Percentiles rank a stretch among this genome's conserved stretches.
Conservation (phyloP, 2,888 invertebrate species). For the Acanthosepion lycidas region DNA sequence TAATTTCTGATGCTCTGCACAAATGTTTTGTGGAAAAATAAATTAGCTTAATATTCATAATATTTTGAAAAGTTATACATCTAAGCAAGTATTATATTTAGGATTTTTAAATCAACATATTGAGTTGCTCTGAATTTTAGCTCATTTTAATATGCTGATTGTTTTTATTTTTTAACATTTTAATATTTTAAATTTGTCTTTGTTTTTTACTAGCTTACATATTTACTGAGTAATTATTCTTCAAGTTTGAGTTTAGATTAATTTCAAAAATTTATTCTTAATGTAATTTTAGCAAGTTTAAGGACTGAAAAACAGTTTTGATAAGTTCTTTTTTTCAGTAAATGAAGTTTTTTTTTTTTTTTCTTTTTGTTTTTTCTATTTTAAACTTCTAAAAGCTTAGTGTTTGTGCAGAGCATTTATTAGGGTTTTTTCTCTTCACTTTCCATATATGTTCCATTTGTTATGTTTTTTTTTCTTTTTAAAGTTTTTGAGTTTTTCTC, state of each 20-base stretch:
- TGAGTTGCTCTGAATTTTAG: not conserved
- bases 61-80: not conserved
- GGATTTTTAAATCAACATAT: not conserved
- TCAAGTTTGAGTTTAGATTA: not conserved
- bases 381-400: not conserved
- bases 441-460: not conserved
- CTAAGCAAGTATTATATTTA: not conserved
- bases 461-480: not conserved
- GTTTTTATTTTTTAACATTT: not conserved
- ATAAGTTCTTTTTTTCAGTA: not conserved
- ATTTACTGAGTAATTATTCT: not conserved
- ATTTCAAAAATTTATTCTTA: not conserved
- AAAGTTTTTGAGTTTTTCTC: not conserved
- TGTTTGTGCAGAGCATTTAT: slow-evolving; percentile 9
- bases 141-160: not conserved
- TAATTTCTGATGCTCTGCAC: not conserved
- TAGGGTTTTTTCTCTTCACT: not conserved
- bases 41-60: not conserved
- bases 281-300: not conserved
- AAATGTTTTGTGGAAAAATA: not conserved
- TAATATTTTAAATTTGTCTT: not conserved
- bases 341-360: slow-evolving; percentile 5
- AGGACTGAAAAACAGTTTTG: not conserved
- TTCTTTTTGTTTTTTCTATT: not conserved
- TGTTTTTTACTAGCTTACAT: not conserved